Conservation (phyloP, 2,888 invertebrate species). For the Hemicrepidius hirtus region DNA sequence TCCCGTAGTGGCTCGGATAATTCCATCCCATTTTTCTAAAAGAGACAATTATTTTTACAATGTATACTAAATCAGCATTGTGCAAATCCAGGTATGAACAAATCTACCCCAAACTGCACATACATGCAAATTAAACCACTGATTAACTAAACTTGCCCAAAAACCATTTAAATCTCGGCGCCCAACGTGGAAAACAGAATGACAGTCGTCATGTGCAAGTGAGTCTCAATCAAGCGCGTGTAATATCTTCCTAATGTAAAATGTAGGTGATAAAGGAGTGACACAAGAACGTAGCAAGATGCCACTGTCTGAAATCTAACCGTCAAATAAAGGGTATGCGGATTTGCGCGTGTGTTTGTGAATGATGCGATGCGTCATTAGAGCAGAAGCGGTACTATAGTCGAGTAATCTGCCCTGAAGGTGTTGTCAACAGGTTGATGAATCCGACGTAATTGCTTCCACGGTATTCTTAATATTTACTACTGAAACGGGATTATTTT, state of each 20-base stretch:
- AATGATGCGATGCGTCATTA: constrained; percentile 11
- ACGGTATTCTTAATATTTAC: background rate
- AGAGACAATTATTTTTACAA: too few species aligned
- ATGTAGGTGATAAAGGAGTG: background rate
- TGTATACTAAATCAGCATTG: too few species aligned
- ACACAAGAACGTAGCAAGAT: too few species aligned
- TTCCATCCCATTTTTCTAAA: too few species aligned
- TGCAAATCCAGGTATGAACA: too few species aligned
- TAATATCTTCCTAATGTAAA: constrained; percentile 12
- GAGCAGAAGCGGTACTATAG: background rate
- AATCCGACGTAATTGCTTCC: background rate
- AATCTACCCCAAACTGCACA: too few species aligned
- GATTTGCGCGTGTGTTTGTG: constrained; percentile 2
- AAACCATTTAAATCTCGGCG: too few species aligned
- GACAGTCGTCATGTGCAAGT: background rate
- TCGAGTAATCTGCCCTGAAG: constrained; percentile 3
- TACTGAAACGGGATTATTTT: too few species aligned
- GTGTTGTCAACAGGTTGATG: constrained; percentile 14
- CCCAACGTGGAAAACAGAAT: background rate
- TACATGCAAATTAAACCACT: too few species aligned
- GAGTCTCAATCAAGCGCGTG: background rate
- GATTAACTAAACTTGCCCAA: too few species aligned
- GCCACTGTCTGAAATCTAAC: background rate
- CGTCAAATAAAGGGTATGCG: constrained; percentile 2
- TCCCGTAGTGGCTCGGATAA: too few species aligned